Evolutionary conservation across 2,797 vertebrate species (phyloP).

Genomic region (Capromys pilorides): DNA sequence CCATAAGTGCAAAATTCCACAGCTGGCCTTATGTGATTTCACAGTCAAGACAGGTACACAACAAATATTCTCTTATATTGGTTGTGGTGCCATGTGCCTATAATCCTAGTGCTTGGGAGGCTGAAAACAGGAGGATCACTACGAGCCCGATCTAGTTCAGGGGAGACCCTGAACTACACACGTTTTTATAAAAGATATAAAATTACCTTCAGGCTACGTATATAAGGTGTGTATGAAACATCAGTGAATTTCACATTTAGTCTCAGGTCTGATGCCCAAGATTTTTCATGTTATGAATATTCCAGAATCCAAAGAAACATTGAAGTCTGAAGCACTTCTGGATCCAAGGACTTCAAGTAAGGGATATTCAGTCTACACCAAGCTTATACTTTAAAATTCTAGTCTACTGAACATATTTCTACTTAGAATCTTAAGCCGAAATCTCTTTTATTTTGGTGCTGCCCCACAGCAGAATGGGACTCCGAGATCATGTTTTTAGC

Average conservation of each 20-base stretch:
- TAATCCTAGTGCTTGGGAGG: no score
- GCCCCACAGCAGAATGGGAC: conserved; percentile 14
- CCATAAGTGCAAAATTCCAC: background rate
- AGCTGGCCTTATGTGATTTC: background rate
- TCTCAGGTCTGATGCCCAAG: background rate
- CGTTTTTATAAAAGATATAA: no score
- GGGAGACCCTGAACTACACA: no score
- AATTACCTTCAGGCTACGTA: background rate
- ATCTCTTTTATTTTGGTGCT: conserved; percentile 47
- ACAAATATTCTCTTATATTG: background rate
- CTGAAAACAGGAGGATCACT: no score
- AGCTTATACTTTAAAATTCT: conserved; percentile 25
- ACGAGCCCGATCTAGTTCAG: no score
- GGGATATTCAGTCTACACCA: background rate
- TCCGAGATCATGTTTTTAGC: background rate
- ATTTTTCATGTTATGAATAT: background rate
- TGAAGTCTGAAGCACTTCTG: background rate
- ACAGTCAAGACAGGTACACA: background rate
- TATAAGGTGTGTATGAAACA: background rate
- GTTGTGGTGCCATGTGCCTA: no score
- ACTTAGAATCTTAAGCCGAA: conserved; percentile 7
- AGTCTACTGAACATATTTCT: background rate
- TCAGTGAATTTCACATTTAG: background rate
- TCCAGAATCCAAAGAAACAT: background rate
- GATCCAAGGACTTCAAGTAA: background rate